Evolutionary conservation across 1,140 invertebrate genomes (phyloP).

Genomic region (Leptestheria dahalacensis): DNA sequence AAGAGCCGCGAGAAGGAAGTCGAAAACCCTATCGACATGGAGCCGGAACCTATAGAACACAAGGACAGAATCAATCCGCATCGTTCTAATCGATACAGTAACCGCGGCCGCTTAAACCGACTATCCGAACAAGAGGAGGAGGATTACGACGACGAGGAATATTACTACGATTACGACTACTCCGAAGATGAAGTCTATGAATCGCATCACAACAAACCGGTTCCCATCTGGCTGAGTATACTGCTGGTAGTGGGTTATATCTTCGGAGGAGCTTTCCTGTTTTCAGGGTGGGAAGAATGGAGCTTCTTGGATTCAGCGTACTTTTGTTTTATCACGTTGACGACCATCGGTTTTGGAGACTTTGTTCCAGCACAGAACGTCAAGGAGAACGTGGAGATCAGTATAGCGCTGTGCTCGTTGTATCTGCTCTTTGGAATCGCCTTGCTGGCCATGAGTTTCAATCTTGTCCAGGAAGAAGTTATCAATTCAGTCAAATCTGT

Average conservation of each 20-base stretch:
- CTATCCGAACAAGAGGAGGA: slow-evolving; percentile 14
- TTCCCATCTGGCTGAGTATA: slow-evolving; percentile 81
- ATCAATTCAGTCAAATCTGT: slow-evolving; percentile 70
- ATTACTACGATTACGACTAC: slow-evolving; percentile 33
- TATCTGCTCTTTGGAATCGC: slow-evolving; percentile 94
- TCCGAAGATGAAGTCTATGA: slow-evolving; percentile 22
- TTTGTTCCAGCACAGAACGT: slow-evolving; percentile 74
- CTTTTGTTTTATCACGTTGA: slow-evolving; percentile 90
- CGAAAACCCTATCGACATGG: neutral
- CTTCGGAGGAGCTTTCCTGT: slow-evolving; percentile 68
- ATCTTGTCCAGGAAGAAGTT: slow-evolving; percentile 84
- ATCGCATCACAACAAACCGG: slow-evolving; percentile 34
- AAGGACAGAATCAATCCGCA: neutral
- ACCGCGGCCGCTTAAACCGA: slow-evolving; percentile 14
- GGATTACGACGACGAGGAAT: slow-evolving; percentile 30
- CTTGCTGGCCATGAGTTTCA: slow-evolving; percentile 94
- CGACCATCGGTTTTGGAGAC: slow-evolving; percentile 88
- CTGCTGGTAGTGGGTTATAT: slow-evolving; percentile 79
- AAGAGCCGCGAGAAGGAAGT: neutral
- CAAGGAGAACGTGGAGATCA: slow-evolving; percentile 37
- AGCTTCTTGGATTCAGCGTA: slow-evolving; percentile 77
- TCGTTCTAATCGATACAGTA: neutral
- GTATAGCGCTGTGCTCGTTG: slow-evolving; percentile 77
- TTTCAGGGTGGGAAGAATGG: slow-evolving; percentile 65
- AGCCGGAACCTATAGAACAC: neutral